Evolutionary conservation across 2,797 vertebrate genomes (phyloP).

Genomic region (Scyliorhinus canicula): DNA sequence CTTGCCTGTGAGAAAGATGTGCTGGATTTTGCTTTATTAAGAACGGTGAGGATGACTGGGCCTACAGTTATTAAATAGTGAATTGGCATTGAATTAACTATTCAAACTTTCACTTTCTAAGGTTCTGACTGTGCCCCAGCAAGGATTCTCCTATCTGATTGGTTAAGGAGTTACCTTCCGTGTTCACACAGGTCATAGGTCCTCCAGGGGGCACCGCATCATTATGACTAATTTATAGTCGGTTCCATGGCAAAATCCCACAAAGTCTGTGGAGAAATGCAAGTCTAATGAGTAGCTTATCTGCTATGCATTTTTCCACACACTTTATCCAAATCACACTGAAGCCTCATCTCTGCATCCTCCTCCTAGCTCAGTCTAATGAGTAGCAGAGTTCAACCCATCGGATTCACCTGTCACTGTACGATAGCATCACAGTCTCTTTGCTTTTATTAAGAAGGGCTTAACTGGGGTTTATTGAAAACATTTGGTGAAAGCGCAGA

Average conservation of each 20-base stretch:
- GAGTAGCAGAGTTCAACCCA: not conserved
- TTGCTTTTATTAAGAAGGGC: not conserved
- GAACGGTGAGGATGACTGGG: not conserved
- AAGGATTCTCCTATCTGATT: not conserved
- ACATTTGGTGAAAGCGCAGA: not conserved
- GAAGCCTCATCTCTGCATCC: too few species aligned
- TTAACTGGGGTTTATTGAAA: not conserved
- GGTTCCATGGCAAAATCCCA: not conserved
- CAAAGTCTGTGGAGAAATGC: not conserved
- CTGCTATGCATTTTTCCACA: too few species aligned
- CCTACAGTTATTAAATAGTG: too few species aligned
- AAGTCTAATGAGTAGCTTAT: too few species aligned
- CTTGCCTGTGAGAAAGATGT: not conserved
- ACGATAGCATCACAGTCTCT: not conserved
- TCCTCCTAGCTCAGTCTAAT: too few species aligned
- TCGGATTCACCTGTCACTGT: not conserved
- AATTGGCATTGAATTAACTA: not conserved
- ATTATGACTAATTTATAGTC: not conserved
- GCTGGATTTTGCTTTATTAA: not conserved
- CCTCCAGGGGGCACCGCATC: not conserved
- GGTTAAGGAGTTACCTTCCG: not conserved
- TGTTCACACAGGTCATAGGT: not conserved
- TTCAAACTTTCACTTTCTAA: not conserved
- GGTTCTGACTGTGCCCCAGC: not conserved
- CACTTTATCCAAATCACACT: too few species aligned